Percentiles rank a stretch among this genome's conserved stretches.
Conservation (phyloP, 2,113 vertebrate genomes). For the Callionymus lyra region DNA sequence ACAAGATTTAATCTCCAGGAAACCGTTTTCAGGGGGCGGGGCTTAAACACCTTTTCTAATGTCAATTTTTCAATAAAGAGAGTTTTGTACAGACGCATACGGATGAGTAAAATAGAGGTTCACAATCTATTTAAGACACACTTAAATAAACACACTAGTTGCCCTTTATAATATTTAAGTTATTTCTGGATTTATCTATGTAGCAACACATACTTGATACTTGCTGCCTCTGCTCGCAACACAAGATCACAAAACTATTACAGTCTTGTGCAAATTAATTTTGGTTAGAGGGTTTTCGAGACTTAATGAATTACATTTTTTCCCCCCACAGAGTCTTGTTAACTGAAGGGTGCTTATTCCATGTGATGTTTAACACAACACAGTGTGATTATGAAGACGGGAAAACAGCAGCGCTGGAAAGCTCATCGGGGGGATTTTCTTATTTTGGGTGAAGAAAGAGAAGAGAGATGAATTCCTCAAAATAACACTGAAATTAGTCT, state of each 20-base stretch:
- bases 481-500: too few species aligned
- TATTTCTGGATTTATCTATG: too few species aligned
- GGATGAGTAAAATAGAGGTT: too few species aligned
- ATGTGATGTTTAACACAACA: conserved; percentile 32
- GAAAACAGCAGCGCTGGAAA: conserved; percentile 29
- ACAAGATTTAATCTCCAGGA: too few species aligned
- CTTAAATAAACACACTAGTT: too few species aligned
- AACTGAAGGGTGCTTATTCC: conserved; percentile 29
- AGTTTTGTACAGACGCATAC: too few species aligned
- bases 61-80: too few species aligned
- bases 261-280: conserved; percentile 28
- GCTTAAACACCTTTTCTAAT: too few species aligned
- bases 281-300: conserved; percentile 23
- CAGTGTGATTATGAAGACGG: conserved; percentile 31
- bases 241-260: conserved; percentile 13
- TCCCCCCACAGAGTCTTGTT: conserved; percentile 25
- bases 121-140: too few species aligned
- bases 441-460: conserved; percentile 17
- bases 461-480: conserved; percentile 1
- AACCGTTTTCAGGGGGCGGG: too few species aligned
- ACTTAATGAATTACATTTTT: conserved; percentile 30
- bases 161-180: too few species aligned
- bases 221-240: neutral
- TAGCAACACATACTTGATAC: conserved; percentile 10
- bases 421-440: conserved; percentile 31